Percentiles rank a stretch among this genome's conserved stretches.
These are phyloP conservation scores for Leucophenga maculata DNA, from an alignment of 2,888 invertebrate genomes.

Conservation along the genomic window DNA sequence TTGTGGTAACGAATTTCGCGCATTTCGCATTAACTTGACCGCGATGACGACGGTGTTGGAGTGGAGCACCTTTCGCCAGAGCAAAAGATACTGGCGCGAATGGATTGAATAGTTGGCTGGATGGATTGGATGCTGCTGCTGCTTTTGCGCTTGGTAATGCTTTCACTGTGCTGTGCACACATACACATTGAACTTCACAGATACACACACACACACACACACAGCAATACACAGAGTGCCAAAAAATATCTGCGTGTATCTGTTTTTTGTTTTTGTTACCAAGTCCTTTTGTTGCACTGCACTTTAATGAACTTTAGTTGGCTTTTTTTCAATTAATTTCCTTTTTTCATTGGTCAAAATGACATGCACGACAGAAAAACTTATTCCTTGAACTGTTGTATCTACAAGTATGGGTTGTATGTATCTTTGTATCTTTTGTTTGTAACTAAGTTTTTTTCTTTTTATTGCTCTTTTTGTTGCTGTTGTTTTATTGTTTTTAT, in stretches of 20 bases:
- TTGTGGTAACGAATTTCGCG: conserved; percentile 29
- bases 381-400: too few relatives aligned
- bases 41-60: too few relatives aligned
- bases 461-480: background rate
- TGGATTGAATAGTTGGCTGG: background rate
- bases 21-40: conserved; percentile 37
- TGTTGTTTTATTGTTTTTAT: background rate
- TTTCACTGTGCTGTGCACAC: conserved; percentile 15
- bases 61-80: too few relatives aligned
- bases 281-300: conserved; percentile 22
- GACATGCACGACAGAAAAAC: too few relatives aligned
- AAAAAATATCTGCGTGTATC: background rate
- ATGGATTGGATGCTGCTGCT: background rate
- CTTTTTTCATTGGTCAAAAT: conserved; percentile 25
- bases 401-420: too few relatives aligned
- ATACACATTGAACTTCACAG: conserved; percentile 11
- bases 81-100: conserved; percentile 7
- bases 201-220: conserved; percentile 21
- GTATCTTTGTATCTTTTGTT: conserved; percentile 21
- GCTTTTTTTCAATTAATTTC: too few relatives aligned
- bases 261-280: conserved; percentile 36
- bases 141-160: conserved; percentile 37
- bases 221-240: background rate
- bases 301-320: conserved; percentile 38
- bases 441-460: background rate